Conservation (phyloP, 2,797 vertebrate genomes). For the Tenualosa thibaudeaui region DNA sequence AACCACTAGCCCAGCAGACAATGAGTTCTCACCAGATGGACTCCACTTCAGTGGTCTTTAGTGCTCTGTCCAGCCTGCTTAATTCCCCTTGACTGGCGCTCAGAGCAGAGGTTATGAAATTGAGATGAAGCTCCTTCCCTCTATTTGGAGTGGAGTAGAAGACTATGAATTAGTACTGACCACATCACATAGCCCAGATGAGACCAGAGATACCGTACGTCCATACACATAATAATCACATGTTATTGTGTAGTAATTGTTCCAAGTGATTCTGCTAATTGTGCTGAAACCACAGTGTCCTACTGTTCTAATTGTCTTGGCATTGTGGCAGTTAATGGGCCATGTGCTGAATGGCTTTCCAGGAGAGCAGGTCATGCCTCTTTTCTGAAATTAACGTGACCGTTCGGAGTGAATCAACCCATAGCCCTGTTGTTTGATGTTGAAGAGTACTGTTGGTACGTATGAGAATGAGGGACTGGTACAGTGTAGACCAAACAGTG, state of each 20-base stretch:
- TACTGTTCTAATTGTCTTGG: not conserved
- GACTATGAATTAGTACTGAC: not conserved
- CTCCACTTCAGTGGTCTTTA: constrained; percentile 8
- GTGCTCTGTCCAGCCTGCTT: not conserved
- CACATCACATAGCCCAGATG: not conserved
- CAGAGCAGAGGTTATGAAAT: not conserved
- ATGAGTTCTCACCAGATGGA: not conserved
- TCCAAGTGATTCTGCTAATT: not conserved
- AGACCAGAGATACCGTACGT: not conserved
- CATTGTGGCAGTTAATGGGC: not conserved
- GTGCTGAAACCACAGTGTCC: not conserved
- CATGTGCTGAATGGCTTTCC: not conserved
- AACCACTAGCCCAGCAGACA: not conserved
- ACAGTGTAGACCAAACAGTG: too few relatives aligned
- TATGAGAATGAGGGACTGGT: too few relatives aligned
- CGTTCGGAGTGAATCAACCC: too few relatives aligned
- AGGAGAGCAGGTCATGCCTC: not conserved
- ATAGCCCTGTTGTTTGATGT: too few relatives aligned
- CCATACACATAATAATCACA: too few relatives aligned
- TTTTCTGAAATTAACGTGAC: not conserved
- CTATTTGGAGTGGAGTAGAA: not conserved
- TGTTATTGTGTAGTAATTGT: not conserved
- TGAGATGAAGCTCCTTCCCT: not conserved
- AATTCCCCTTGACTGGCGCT: not conserved
- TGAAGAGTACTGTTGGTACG: too few relatives aligned